Evolutionary conservation across 1,140 invertebrate species (phyloP), one percentile per base, ranked within the genome.

Genomic region (Hypothenemus hampei): DNA sequence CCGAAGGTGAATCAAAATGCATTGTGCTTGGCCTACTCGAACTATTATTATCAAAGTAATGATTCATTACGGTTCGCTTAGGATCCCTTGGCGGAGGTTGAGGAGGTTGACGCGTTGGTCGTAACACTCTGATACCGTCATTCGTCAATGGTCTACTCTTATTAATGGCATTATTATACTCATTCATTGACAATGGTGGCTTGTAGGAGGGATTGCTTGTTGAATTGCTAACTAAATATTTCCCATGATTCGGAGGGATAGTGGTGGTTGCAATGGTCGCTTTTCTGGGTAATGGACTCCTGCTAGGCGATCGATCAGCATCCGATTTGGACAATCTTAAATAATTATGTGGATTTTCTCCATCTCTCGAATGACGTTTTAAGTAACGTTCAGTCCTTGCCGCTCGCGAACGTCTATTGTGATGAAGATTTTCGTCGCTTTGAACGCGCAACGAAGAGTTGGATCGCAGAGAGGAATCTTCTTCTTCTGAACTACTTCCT

Each of bases 311-410:
- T 65, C 66, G 44, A 57, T 72, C 61, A 21, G 48, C 54, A 60
- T 67, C 64, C 22, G 65, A 64, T 64, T 69, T 66, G 13, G 65
- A 61, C 20, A 64, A 68, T 73, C 59, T 55, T 33, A 65, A 31
- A 29, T 64, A 65, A 47, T 61, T 59, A 22, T 63, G 53, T 15
- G 63, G 65, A 72, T 68, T 77, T 73, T 81, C 79, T 26, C 85
- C 83, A 52, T 87, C 85, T 26, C 80, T 76, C 3, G 83, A 86
- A 40, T 87, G 72, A 23, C 87, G 74, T 65, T 86, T 86, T 37
- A 86, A 80, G 62, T 89, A 87, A 22, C 87, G 76, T 68, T 90
- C 87, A 39, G 86, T 89, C 59, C 87, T 75, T 0, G 87, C 85
- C 15, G 80, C 79, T 45, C 87, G 75, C 19, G 79, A 78, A 48